A percentile compares a stretch with the other conserved stretches of the same genome.
phyloP scores from a whole-genome alignment of 2,113 vertebrate genomes.

The Lathamus discolor region DNA sequence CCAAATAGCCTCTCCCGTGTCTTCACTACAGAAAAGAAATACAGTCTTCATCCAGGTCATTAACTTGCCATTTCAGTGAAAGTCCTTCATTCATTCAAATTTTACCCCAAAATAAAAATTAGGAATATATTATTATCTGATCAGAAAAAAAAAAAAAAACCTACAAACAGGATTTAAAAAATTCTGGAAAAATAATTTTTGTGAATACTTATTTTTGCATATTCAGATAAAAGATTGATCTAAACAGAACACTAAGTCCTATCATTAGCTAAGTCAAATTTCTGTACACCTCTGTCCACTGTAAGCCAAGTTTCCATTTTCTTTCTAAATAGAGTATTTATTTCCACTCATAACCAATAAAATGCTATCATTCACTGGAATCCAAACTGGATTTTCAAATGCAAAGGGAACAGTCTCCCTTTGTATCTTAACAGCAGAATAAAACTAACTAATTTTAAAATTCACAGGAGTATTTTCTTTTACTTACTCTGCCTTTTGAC shows the following conservation, averaged over 20 bases:
- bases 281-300: neutral
- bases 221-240: neutral
- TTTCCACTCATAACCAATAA: neutral
- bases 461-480: neutral
- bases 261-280: neutral
- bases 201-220: neutral
- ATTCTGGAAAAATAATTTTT: neutral
- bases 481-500: neutral
- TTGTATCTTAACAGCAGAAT: neutral
- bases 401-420: neutral
- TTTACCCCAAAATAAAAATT: neutral
- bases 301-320: neutral
- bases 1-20: neutral
- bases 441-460: constrained; percentile 6
- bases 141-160: neutral
- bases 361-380: neutral
- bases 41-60: neutral
- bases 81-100: neutral
- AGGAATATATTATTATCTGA: neutral
- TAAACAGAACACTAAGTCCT: neutral
- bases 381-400: neutral
- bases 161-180: neutral
- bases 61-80: neutral
- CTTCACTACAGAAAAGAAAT: neutral
- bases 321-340: neutral